Evolutionary conservation across 2,113 vertebrate species (phyloP).

Genomic region (Daboia siamensis): DNA sequence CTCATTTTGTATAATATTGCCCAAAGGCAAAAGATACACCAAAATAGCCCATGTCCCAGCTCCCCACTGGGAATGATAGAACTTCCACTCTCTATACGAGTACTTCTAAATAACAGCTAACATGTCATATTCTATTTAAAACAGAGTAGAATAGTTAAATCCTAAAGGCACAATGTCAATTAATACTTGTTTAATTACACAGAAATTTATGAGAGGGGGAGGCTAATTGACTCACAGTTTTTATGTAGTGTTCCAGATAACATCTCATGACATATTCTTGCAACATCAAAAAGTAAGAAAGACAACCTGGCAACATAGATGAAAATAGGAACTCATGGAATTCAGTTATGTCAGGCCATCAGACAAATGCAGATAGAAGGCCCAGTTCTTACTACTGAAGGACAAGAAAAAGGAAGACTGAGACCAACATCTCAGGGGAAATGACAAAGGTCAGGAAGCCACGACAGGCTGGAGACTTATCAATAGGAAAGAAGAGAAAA

Average conservation of each 20-base stretch:
- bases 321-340: background rate
- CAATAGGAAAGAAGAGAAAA: background rate
- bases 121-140: background rate
- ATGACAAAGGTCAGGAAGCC: background rate
- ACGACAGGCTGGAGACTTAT: background rate
- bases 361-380: background rate
- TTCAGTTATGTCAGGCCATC: background rate
- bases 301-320: background rate
- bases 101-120: background rate
- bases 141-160: background rate
- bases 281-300: background rate
- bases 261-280: background rate
- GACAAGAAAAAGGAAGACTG: background rate
- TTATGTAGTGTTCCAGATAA: background rate
- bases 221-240: background rate
- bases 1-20: background rate
- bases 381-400: background rate
- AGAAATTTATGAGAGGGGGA: background rate
- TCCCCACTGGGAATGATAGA: background rate
- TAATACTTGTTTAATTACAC: background rate
- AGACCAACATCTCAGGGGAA: background rate
- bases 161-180: background rate
- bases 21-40: background rate
- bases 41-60: background rate
- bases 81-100: too few species aligned